Conservation (phyloP, 2,888 invertebrate species). For the Dicranocentrus wangi region DNA sequence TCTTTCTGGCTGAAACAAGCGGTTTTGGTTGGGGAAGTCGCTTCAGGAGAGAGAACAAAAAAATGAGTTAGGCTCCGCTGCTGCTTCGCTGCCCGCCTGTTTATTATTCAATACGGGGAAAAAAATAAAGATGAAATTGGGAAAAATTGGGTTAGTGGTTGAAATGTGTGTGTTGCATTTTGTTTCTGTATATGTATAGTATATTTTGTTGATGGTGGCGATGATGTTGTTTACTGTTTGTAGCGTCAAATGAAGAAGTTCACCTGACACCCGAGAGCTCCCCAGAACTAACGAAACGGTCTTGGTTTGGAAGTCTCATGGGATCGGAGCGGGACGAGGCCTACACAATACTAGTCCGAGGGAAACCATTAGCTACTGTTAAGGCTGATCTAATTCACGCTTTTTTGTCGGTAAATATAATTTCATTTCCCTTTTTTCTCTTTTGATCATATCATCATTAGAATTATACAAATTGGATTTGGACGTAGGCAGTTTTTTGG, state of each 20-base stretch:
- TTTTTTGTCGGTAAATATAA: conserved; percentile 90
- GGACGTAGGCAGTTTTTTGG: no score
- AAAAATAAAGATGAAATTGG: no score
- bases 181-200: background rate
- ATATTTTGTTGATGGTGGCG: background rate
- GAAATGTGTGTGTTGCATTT: background rate
- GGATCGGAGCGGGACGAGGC: conserved; percentile 98
- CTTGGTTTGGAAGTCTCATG: conserved; percentile 98
- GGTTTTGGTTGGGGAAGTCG: no score
- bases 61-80: no score
- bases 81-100: no score
- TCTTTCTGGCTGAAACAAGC: no score
- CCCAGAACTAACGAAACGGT: conserved; percentile 96
- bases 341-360: conserved; percentile 96
- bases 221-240: conserved; percentile 66
- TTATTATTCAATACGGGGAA: no score
- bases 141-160: conserved; percentile 12
- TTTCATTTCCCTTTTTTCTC: background rate
- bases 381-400: conserved; percentile 99
- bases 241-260: conserved; percentile 91
- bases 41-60: no score
- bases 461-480: no score
- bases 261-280: conserved; percentile 96
- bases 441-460: no score
- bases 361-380: conserved; percentile 95